A percentile compares a stretch with the other conserved stretches of the same genome.
These are phyloP conservation scores for Cheumatopsyche charites DNA, from an alignment of 1,140 invertebrate genomes.

Conservation along the genomic window DNA sequence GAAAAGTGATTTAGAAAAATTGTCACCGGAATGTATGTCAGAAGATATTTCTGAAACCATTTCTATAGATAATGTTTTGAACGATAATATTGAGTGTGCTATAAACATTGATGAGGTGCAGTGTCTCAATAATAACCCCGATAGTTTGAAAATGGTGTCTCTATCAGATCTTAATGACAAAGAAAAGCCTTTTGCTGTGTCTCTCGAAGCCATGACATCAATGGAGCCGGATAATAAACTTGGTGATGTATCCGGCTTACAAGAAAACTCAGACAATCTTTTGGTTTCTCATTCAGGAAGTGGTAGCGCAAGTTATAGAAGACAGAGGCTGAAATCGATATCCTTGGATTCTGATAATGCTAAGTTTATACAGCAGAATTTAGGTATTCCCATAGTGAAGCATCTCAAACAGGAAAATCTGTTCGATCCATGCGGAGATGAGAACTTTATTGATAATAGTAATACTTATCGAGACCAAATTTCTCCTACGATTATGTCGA, in stretches of 20 bases:
- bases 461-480: constrained; percentile 19
- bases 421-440: constrained; percentile 38
- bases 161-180: constrained; percentile 34
- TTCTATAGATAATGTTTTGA: constrained; percentile 22
- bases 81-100: constrained; percentile 22
- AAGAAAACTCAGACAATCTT: constrained; percentile 52
- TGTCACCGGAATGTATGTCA: constrained; percentile 11
- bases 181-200: constrained; percentile 1
- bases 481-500: not conserved
- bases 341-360: constrained; percentile 63
- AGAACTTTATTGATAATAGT: constrained; percentile 8
- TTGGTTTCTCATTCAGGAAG: constrained; percentile 48
- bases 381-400: constrained; percentile 60
- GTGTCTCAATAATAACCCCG: constrained; percentile 9
- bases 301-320: constrained; percentile 56
- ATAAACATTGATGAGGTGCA: constrained; percentile 7
- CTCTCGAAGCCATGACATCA: not conserved
- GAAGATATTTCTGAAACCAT: not conserved
- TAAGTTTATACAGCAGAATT: constrained; percentile 62
- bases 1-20: constrained; percentile 44
- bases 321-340: constrained; percentile 62
- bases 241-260: not conserved
- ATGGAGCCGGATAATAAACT: not conserved
- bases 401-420: constrained; percentile 60
- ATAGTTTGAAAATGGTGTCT: constrained; percentile 1